These are phyloP conservation scores for Agrochola lychnidis DNA, from an alignment of 2,888 invertebrate genomes.

Conservation along the genomic window DNA sequence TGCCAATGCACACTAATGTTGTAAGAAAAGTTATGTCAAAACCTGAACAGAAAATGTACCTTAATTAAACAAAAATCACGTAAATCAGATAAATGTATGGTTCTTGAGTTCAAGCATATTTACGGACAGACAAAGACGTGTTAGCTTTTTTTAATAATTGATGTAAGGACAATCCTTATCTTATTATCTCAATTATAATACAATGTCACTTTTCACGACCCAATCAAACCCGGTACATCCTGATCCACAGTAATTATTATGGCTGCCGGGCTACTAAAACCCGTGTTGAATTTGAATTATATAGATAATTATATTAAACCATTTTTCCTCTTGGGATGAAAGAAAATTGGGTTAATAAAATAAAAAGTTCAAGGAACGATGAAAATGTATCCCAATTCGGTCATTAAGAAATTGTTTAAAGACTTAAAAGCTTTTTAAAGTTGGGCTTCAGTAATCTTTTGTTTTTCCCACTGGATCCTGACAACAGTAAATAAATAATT, in stretches of 20 bases:
- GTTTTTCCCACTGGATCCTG: neutral
- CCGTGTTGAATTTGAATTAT: neutral
- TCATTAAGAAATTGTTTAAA: constrained; percentile 31
- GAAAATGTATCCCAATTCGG: constrained; percentile 17
- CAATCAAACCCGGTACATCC: too few species aligned
- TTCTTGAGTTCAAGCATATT: neutral
- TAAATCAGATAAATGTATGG: neutral
- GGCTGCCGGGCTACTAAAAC: neutral
- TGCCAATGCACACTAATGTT: too few species aligned
- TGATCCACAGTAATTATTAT: neutral
- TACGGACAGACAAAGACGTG: neutral
- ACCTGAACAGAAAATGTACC: too few species aligned
- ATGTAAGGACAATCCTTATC: neutral
- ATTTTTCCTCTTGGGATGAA: constrained; percentile 12
- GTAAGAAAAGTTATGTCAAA: too few species aligned
- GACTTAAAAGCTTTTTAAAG: neutral
- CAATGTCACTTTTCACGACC: too few species aligned
- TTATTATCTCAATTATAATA: too few species aligned
- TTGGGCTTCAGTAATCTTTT: too few species aligned
- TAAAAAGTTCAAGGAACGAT: constrained; percentile 22
- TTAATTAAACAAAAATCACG: neutral
- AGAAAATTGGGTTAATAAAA: constrained; percentile 30
- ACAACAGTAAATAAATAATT: neutral
- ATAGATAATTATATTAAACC: constrained; percentile 1
- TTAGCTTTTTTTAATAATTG: neutral